Evolutionary conservation across 1,140 invertebrate genomes (phyloP).

Genomic region (Heliconius eleuchia): DNA sequence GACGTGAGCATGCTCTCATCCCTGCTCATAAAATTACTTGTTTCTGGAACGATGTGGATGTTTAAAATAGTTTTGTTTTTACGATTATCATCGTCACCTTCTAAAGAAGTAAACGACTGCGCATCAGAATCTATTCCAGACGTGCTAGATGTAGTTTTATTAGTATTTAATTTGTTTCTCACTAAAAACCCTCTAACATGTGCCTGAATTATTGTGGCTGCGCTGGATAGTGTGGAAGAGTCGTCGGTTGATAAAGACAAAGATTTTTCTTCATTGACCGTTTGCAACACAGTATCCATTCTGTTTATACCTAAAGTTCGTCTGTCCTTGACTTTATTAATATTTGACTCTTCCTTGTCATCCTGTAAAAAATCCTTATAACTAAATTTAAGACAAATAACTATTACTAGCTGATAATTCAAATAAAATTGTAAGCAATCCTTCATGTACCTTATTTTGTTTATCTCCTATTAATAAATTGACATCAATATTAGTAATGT

Average conservation of each 20-base stretch:
- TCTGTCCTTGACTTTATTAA: constrained; percentile 56
- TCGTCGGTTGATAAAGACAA: constrained; percentile 75
- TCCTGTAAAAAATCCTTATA: constrained; percentile 41
- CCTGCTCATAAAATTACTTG: constrained; percentile 59
- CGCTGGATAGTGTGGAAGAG: constrained; percentile 72
- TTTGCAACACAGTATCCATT: constrained; percentile 76
- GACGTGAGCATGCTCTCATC: constrained; percentile 73
- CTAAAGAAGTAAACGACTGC: constrained; percentile 50
- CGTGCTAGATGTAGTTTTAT: constrained; percentile 60
- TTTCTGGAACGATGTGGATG: constrained; percentile 73
- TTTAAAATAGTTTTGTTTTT: constrained; percentile 73
- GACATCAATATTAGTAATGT: constrained; percentile 54
- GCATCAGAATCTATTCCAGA: constrained; percentile 63
- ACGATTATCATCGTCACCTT: constrained; percentile 51
- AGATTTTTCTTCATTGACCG: constrained; percentile 77
- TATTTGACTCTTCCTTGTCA: constrained; percentile 39
- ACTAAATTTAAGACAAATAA: constrained; percentile 13
- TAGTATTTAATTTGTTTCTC: constrained; percentile 62
- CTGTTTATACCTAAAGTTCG: constrained; percentile 59
- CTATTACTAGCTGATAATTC: neutral
- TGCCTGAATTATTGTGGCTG: constrained; percentile 73
- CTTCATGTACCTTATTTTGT: constrained; percentile 52
- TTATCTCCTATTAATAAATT: constrained; percentile 57
- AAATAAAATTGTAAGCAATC: neutral
- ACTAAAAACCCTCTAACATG: constrained; percentile 72